A percentile compares a stretch with the other conserved stretches of the same genome.
phyloP scores from a whole-genome alignment of 2,113 vertebrate species.

The Gracilinanus agilis region DNA sequence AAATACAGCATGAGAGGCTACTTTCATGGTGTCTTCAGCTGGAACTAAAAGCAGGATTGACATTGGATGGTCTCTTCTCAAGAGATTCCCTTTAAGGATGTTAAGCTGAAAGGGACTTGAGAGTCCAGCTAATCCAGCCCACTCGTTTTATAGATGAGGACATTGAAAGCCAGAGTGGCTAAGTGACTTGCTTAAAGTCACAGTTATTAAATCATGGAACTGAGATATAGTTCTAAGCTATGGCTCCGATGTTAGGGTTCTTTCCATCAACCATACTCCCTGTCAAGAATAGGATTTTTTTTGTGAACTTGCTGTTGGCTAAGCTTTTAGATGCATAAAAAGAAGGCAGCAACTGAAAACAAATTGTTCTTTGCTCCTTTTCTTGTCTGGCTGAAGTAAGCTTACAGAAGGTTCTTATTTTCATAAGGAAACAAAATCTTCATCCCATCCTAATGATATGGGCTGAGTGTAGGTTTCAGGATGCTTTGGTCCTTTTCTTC shows the following conservation, averaged over 20 bases:
- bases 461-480: neutral
- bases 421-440: neutral
- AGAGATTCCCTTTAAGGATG: neutral
- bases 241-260: neutral
- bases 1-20: neutral
- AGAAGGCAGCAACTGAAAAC: neutral
- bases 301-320: neutral
- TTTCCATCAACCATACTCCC: no score
- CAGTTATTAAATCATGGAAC: neutral
- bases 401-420: constrained; percentile 36
- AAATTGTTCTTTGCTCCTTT: constrained; percentile 36
- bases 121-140: neutral
- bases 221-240: neutral
- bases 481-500: neutral
- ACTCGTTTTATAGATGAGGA: neutral
- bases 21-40: constrained; percentile 3
- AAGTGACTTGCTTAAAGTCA: neutral
- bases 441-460: neutral
- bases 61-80: neutral
- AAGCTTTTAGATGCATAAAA: neutral
- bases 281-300: neutral
- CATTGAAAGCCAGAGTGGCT: neutral
- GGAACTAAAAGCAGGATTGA: neutral
- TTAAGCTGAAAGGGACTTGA: neutral
- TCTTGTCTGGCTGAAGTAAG: neutral